These are phyloP conservation scores for Tyria jacobaeae DNA, from an alignment of 2,888 invertebrate species.

Conservation along the genomic window DNA sequence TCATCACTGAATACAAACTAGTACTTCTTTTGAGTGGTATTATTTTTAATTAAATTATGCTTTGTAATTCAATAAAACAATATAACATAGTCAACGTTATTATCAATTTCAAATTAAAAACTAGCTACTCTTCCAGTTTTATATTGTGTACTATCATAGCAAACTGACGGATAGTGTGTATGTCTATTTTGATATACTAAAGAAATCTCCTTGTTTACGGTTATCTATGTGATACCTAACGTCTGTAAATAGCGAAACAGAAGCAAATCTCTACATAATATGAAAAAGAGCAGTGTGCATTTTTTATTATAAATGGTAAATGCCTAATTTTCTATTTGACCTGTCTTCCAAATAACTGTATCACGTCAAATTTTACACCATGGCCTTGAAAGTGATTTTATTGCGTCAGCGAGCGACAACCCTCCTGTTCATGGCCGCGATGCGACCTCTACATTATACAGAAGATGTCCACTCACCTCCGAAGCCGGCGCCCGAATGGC, in stretches of 20 bases:
- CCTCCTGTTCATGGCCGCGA: constrained; percentile 76
- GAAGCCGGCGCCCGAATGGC: constrained; percentile 76
- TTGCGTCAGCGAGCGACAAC: constrained; percentile 69
- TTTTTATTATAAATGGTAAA: constrained; percentile 21
- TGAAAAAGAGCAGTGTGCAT: constrained; percentile 17
- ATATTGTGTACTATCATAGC: not conserved
- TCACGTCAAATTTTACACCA: constrained; percentile 60
- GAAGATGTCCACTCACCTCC: constrained; percentile 75
- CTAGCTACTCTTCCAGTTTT: not conserved
- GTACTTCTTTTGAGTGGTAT: no score
- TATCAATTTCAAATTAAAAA: no score
- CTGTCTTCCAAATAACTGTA: constrained; percentile 49
- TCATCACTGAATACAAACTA: not conserved
- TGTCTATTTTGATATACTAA: not conserved
- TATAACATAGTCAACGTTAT: no score
- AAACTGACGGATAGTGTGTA: not conserved
- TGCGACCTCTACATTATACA: constrained; percentile 61
- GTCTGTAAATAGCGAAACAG: not conserved
- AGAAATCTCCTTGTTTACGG: not conserved
- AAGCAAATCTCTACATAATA: not conserved
- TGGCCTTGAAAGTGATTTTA: constrained; percentile 76
- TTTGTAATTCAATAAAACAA: no score
- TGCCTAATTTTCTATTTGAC: constrained; percentile 20
- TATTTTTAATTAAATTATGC: no score
- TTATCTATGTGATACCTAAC: not conserved